phyloP scores from a whole-genome alignment of 2,113 vertebrate genomes.

The Rhinogobius similis region DNA sequence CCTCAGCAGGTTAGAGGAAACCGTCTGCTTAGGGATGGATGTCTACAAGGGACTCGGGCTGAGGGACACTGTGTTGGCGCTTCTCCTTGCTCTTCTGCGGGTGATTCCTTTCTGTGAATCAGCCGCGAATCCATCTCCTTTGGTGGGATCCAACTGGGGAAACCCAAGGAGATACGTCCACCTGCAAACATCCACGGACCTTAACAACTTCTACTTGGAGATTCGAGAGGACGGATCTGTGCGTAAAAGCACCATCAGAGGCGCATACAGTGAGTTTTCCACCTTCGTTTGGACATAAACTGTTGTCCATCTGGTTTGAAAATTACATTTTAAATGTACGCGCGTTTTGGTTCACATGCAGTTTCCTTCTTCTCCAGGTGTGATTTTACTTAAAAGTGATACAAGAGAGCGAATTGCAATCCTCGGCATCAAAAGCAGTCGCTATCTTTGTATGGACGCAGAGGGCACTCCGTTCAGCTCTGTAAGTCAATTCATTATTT shows the following conservation, averaged over 20 bases:
- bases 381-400: slow-evolving; percentile 86
- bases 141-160: slow-evolving; percentile 85
- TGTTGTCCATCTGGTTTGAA: background rate
- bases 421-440: slow-evolving; percentile 86
- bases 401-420: slow-evolving; percentile 85
- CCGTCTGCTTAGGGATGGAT: slow-evolving; percentile 53
- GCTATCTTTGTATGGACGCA: slow-evolving; percentile 89
- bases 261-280: slow-evolving; percentile 87
- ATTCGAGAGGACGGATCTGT: slow-evolving; percentile 84
- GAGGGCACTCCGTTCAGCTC: slow-evolving; percentile 87
- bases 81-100: slow-evolving; percentile 69
- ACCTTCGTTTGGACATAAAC: background rate
- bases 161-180: slow-evolving; percentile 82
- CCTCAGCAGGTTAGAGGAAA: slow-evolving; percentile 42
- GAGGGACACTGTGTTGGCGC: slow-evolving; percentile 64
- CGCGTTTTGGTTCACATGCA: background rate
- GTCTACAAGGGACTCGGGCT: slow-evolving; percentile 42
- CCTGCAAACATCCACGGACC: slow-evolving; percentile 78
- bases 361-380: slow-evolving; percentile 73
- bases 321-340: background rate
- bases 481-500: slow-evolving; percentile 74
- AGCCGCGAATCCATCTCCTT: slow-evolving; percentile 73
- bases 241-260: slow-evolving; percentile 83
- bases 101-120: slow-evolving; percentile 55
- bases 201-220: slow-evolving; percentile 89